These are phyloP conservation scores for Neoarius graeffei DNA, from an alignment of 2,113 vertebrate species.

Conservation along the genomic window DNA sequence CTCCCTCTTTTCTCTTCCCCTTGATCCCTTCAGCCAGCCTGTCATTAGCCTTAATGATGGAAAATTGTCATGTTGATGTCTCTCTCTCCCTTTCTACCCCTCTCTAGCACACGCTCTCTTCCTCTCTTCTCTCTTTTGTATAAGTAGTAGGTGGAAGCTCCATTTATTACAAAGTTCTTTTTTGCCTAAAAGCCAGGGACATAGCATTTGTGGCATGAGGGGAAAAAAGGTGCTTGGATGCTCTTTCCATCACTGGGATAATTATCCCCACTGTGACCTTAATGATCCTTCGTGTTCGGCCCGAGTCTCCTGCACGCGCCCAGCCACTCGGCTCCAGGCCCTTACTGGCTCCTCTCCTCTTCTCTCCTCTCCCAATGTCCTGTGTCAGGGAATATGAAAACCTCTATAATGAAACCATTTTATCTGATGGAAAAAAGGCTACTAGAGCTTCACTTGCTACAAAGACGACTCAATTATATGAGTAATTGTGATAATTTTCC, in stretches of 20 bases:
- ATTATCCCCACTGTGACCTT: slow-evolving; percentile 99
- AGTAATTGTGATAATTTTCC: slow-evolving; percentile 99
- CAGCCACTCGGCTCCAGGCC: slow-evolving; percentile 72
- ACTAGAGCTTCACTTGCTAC: slow-evolving; percentile 99
- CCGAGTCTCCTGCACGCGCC: slow-evolving; percentile 97
- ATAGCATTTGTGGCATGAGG: slow-evolving; percentile 98
- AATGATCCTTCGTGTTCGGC: slow-evolving; percentile 99
- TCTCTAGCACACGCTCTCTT: slow-evolving; percentile 36
- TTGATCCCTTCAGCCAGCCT: slow-evolving; percentile 99
- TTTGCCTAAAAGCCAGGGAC: slow-evolving; percentile 99
- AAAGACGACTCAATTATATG: slow-evolving; percentile 99
- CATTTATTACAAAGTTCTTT: slow-evolving; percentile 99
- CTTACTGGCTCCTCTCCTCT: slow-evolving; percentile 86
- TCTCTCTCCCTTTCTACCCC: slow-evolving; percentile 79
- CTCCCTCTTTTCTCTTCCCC: slow-evolving; percentile 98
- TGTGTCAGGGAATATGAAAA: slow-evolving; percentile 99
- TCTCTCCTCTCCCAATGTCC: slow-evolving; percentile 72
- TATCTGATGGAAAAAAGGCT: slow-evolving; percentile 99
- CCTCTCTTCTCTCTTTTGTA: slow-evolving; percentile 74
- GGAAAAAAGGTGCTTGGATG: slow-evolving; percentile 96
- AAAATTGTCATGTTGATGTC: slow-evolving; percentile 99
- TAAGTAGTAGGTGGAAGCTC: slow-evolving; percentile 99
- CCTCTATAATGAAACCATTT: slow-evolving; percentile 99
- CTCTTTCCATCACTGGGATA: slow-evolving; percentile 99
- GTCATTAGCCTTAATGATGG: slow-evolving; percentile 99